Evolutionary conservation across 2,113 vertebrate species (phyloP).

Genomic region (Pelecanoides urinatrix): DNA sequence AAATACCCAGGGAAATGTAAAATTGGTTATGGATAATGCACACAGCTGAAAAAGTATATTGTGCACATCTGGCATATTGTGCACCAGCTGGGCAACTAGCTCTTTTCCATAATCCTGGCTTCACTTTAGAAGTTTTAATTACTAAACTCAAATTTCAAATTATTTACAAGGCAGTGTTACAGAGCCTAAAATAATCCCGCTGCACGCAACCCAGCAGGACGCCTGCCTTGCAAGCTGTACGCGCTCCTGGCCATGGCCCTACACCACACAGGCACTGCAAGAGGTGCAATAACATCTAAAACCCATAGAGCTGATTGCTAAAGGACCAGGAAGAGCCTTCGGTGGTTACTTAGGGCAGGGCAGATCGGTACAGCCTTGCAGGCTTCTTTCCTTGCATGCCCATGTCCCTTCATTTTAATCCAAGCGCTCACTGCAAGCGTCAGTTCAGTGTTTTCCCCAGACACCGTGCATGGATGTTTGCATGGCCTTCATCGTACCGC

Average conservation of each 20-base stretch:
- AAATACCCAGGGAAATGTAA: background rate
- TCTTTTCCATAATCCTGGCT: background rate
- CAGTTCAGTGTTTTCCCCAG: background rate
- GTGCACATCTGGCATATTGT: background rate
- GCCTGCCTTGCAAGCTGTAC: background rate
- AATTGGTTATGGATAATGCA: background rate
- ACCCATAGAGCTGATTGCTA: background rate
- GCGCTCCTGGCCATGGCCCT: background rate
- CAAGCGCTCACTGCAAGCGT: background rate
- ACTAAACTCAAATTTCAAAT: background rate
- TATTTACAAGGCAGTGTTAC: background rate
- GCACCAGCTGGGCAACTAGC: background rate
- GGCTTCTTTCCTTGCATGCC: background rate
- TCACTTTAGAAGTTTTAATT: background rate
- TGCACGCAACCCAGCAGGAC: accelerated
- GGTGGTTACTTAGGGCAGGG: background rate
- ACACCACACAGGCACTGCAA: accelerated
- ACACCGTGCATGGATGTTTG: background rate
- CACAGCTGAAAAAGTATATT: background rate
- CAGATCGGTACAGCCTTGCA: background rate
- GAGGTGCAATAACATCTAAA: background rate
- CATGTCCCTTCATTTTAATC: background rate
- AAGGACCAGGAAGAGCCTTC: background rate
- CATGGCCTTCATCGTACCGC: accelerated
- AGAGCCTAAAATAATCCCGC: background rate